Evolutionary conservation across 1,140 invertebrate species (phyloP), one percentile per base, ranked within the genome.

Genomic region (Trichonephila clavata): DNA sequence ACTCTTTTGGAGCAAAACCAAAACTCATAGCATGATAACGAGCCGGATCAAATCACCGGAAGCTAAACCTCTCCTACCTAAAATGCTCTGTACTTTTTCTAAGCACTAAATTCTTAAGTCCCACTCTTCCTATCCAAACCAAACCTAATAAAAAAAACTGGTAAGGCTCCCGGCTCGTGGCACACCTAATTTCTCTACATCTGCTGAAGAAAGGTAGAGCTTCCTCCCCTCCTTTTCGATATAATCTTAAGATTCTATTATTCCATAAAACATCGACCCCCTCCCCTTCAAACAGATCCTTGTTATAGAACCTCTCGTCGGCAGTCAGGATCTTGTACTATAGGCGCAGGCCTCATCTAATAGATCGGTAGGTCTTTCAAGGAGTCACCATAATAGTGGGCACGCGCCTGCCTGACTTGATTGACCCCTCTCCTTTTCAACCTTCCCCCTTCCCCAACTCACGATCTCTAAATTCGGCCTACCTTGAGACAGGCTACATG

Each of bases 211-310:
- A 39, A 50, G 43, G 24, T 7, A 32, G 24, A 24, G 13, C 50
- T 57, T 59, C 84, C 84, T 65, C 61, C 86, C 86, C 43, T 20
- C 60, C 61, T 61, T 63, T n/a, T 27, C 61, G 59, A 68, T 21
- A 65, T 88, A 27, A 60, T 68, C 43, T 63, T 88, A 63, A 43
- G 39, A 57, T 68, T 88, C 86, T 71, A 63, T 88, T 88, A 88
- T 88, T 43, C 86, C 86, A 57, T 88, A 88, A 88, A 88, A 88
- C 86, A 88, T 88, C 63, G 39, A 68, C 32, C 61, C 39, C 86
- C 86, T n/a, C 27, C 43, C 43, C 83, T 27, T 21, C 65, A 27
- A 68, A 68, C n/a, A 68, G 5, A 68, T 68, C 24, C 65, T 68
- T 68, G 24, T 68, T 24, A 68, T 24, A 68, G 21, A 68, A 68